Base-by-base conservation (phyloP, 2,888 invertebrate genomes). In the Priocnemis perturbator region DNA sequence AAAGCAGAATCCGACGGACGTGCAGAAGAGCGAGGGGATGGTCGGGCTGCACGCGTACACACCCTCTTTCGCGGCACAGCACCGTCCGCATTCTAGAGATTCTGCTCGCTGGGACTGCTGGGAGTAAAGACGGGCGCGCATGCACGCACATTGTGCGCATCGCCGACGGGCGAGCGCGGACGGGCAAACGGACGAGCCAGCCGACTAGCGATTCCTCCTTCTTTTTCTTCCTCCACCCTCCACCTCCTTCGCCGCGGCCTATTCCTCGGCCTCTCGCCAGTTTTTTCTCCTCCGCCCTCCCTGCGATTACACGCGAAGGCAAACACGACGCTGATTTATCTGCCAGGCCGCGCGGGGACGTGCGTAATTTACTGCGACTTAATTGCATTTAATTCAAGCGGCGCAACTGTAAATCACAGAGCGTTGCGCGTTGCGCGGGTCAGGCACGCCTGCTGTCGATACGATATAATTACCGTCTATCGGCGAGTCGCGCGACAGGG, bases 321-420 rank as follows among this genome's bases (percentile, higher is more conserved):
- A 83, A 81, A 83, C 81, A 75, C 81, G 76, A 73, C 69, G 77
- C 73, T 81, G 83, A 85, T 83, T 85, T 84, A 81, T 84, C 77
- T 74, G 68, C 62, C 65, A 64, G 69, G 60, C 69, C 57, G n/a
- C 66, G 58, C 69, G 67, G 68, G 78, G 69, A 76, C 71, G 78
- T 69, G 71, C 58, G 78, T 86, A 81, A 86, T 86, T 86, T 83
- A 85, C 83, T 70, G 83, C 79, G 78, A 83, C 81, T 85, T 86
- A 86, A 86, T 86, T 86, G 81, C 83, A 84, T 84, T 84, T 84
- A 83, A 86, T 85, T 84, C 81, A 84, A 84, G 74, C 79, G 81
- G 78, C 81, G 69, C 81, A 77, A 77, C 81, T 78, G 86, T 85
- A 84, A 86, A 86, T 86, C 85, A 85, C 85, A 77, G 79, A 84